Percentiles rank a stretch among this genome's conserved stretches.
Conservation (phyloP, 2,113 vertebrate species). For the Arizona elegans region DNA sequence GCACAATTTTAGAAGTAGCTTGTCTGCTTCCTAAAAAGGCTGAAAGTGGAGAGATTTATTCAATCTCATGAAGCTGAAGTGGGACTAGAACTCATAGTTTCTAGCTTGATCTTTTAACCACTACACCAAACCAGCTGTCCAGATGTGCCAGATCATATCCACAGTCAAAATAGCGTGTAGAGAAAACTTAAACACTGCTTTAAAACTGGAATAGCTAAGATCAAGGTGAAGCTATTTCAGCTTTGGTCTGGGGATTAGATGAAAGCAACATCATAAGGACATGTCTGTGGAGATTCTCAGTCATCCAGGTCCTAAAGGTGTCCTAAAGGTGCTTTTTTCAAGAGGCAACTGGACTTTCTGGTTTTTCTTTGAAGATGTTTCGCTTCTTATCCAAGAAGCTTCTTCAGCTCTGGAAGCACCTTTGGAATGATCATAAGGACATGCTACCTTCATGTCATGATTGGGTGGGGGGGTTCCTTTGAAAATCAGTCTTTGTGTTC, state of each 20-base stretch:
- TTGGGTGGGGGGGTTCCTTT: neutral
- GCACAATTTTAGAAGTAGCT: neutral
- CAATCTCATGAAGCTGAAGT: neutral
- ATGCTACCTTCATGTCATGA: neutral
- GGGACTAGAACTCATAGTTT: neutral
- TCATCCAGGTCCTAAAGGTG: too few species aligned
- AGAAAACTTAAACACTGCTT: neutral
- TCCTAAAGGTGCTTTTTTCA: too few species aligned
- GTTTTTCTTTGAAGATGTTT: too few species aligned
- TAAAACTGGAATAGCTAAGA: neutral
- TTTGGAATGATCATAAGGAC: neutral
- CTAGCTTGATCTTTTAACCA: neutral
- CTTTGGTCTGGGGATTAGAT: neutral
- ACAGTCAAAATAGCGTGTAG: neutral
- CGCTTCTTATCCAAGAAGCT: too few species aligned
- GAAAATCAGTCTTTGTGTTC: neutral
- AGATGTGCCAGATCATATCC: neutral
- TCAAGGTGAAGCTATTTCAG: too few species aligned
- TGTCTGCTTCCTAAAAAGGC: neutral
- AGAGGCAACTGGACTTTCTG: too few species aligned
- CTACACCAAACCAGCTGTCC: neutral
- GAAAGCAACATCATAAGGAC: neutral
- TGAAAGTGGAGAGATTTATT: neutral
- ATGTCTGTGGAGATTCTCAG: neutral
- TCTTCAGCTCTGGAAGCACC: too few species aligned